A percentile compares a stretch with the other conserved stretches of the same genome.
These are phyloP conservation scores for Myiagra hebetior DNA, from an alignment of 2,113 vertebrate species.

Conservation along the genomic window DNA sequence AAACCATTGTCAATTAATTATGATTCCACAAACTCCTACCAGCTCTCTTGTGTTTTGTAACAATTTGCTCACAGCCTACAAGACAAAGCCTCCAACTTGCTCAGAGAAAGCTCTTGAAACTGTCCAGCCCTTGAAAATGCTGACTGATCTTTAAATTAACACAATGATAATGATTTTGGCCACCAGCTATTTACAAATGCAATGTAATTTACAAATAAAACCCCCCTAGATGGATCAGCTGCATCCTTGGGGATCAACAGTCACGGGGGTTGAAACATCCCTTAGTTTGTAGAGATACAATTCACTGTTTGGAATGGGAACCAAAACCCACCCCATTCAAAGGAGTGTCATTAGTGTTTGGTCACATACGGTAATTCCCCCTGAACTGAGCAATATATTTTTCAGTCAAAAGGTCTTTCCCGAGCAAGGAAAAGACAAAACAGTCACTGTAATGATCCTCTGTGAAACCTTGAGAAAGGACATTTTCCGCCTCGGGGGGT, in stretches of 20 bases:
- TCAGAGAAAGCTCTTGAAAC: constrained; percentile 37
- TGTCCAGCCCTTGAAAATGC: constrained; percentile 21
- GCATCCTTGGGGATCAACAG: not conserved
- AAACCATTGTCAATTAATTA: constrained; percentile 57
- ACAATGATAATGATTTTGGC: constrained; percentile 26
- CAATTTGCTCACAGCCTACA: constrained; percentile 23
- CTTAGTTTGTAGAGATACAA: not conserved
- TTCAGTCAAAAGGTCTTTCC: not conserved
- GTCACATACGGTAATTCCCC: not conserved
- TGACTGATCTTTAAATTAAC: constrained; percentile 48
- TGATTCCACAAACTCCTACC: constrained; percentile 30
- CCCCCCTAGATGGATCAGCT: not conserved
- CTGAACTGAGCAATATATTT: not conserved
- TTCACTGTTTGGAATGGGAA: not conserved
- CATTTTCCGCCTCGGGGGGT: not conserved
- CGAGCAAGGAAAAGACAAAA: constrained; percentile 6
- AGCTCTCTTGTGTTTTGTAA: constrained; percentile 44
- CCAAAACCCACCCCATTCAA: not conserved
- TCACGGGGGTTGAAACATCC: not conserved
- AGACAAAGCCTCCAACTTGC: constrained; percentile 37
- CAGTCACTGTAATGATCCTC: not conserved
- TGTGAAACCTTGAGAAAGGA: not conserved
- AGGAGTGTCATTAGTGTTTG: not conserved
- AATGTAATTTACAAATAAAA: constrained; percentile 29
- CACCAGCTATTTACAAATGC: constrained; percentile 19